phyloP scores from a whole-genome alignment of 2,888 invertebrate genomes.

The Heliothis peltigera region DNA sequence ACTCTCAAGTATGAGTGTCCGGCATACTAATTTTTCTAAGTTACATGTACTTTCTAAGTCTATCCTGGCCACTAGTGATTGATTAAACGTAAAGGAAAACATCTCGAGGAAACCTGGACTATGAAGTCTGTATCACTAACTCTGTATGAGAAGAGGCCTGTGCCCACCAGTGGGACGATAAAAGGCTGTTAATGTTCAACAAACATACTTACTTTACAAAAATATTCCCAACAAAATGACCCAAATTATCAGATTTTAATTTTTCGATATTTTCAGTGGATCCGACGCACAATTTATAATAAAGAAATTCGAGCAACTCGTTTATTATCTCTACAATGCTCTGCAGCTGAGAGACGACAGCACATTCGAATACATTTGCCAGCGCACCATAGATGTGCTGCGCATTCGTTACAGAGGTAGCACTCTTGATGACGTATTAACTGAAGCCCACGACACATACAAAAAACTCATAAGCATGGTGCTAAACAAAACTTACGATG shows the following conservation, averaged over 20 bases:
- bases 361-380: slow-evolving; percentile 34
- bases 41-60: too few relatives aligned
- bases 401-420: slow-evolving; percentile 66
- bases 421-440: slow-evolving; percentile 63
- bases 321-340: slow-evolving; percentile 68
- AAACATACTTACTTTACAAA: too few relatives aligned
- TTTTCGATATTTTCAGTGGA: slow-evolving; percentile 69
- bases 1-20: too few relatives aligned
- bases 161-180: too few relatives aligned
- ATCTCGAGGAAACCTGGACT: too few relatives aligned
- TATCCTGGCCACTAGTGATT: too few relatives aligned
- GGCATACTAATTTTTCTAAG: too few relatives aligned
- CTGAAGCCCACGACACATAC: slow-evolving; percentile 67
- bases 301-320: slow-evolving; percentile 76
- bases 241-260: background rate
- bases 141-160: too few relatives aligned
- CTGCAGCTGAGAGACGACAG: slow-evolving; percentile 17
- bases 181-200: too few relatives aligned
- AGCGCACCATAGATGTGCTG: slow-evolving; percentile 34
- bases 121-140: too few relatives aligned
- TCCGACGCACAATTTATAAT: slow-evolving; percentile 77
- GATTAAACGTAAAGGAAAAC: too few relatives aligned
- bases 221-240: background rate
- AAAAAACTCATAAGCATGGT: slow-evolving; percentile 61
- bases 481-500: slow-evolving; percentile 47